Evolutionary conservation across 2,888 invertebrate genomes (phyloP).

Genomic region (Drosophila aldrichi): DNA sequence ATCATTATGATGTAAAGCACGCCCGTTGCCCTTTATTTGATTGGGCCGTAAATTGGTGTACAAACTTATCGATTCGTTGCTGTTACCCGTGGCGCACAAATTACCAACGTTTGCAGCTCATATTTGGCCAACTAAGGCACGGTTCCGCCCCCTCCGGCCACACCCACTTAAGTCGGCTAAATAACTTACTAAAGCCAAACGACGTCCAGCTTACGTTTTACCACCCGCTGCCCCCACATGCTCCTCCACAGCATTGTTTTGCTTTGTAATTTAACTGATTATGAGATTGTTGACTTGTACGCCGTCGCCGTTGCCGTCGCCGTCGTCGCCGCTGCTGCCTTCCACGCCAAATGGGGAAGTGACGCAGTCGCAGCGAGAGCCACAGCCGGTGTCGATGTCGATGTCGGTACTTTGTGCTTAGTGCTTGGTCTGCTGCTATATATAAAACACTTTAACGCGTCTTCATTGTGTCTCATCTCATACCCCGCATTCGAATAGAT

Average conservation of each 20-base stretch:
- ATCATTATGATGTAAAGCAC: constrained; percentile 5
- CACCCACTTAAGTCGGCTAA: constrained; percentile 52
- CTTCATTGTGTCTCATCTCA: constrained; percentile 45
- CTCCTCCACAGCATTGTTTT: constrained; percentile 37
- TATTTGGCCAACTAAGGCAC: constrained; percentile 33
- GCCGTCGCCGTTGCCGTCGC: constrained; percentile 15
- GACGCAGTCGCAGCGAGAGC: constrained; percentile 25
- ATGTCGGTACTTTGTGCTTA: constrained; percentile 36
- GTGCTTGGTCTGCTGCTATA: constrained; percentile 41
- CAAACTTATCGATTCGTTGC: constrained; percentile 41
- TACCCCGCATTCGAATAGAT: constrained; percentile 7
- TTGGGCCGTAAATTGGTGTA: constrained; percentile 60
- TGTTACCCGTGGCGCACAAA: constrained; percentile 29
- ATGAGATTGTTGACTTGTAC: constrained; percentile 79
- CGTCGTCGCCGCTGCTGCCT: constrained; percentile 24
- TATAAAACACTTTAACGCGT: constrained; percentile 58
- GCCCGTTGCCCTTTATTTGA: constrained; percentile 68
- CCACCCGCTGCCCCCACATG: not conserved
- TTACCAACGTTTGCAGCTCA: constrained; percentile 36
- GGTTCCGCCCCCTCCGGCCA: constrained; percentile 9
- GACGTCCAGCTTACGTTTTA: constrained; percentile 17
- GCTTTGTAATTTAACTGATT: constrained; percentile 76
- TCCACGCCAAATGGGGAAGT: constrained; percentile 34
- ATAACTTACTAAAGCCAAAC: constrained; percentile 45
- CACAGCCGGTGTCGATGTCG: constrained; percentile 27